These are phyloP conservation scores for Hydroisotoma schaefferi DNA, from an alignment of 2,888 invertebrate species.

Conservation along the genomic window DNA sequence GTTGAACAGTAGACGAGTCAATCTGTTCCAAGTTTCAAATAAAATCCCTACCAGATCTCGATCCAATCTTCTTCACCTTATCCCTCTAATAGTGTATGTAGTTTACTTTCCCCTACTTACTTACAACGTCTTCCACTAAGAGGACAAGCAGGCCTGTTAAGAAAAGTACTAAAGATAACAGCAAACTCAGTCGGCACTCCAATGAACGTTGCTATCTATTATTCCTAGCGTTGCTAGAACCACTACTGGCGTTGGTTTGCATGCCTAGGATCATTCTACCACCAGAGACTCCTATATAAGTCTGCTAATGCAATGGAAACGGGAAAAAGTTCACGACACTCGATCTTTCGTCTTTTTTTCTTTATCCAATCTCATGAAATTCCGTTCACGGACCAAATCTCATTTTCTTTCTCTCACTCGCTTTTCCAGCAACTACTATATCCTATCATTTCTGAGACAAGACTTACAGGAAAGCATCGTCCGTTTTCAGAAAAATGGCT, in stretches of 20 bases:
- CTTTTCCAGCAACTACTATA: too few relatives aligned
- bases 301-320: neutral
- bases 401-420: conserved; percentile 17
- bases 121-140: too few relatives aligned
- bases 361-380: conserved; percentile 24
- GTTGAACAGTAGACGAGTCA: neutral
- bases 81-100: conserved; percentile 1
- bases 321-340: conserved; percentile 8
- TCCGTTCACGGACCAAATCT: conserved; percentile 28
- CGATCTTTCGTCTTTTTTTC: neutral
- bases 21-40: neutral
- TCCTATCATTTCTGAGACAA: too few relatives aligned
- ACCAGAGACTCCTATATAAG: neutral
- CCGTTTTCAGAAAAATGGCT: too few relatives aligned
- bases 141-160: too few relatives aligned
- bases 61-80: conserved; percentile 16
- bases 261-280: neutral
- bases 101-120: too few relatives aligned
- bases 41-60: conserved; percentile 9
- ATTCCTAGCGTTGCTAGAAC: too few relatives aligned
- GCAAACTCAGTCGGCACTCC: too few relatives aligned
- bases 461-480: too few relatives aligned
- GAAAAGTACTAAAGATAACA: too few relatives aligned
- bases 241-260: conserved; percentile 1
- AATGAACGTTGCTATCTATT: too few relatives aligned